Base-by-base conservation (phyloP, 2,888 invertebrate genomes). In the Heliconius erato region DNA sequence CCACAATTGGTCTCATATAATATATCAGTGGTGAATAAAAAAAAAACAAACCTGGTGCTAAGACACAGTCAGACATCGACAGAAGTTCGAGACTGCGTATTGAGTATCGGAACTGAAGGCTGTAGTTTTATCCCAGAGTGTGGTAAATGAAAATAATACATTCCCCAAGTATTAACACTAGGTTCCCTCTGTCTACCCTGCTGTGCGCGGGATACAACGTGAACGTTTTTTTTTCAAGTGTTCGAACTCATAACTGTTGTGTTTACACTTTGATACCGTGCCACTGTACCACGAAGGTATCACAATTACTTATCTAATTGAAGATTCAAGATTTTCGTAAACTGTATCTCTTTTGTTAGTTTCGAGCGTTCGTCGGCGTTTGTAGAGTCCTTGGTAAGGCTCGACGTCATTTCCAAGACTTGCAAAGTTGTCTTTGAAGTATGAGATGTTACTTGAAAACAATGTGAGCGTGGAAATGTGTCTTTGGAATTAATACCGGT, bases 271-370 rank as follows among this genome's bases (percentile, higher is more conserved):
- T 16, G 49, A 16, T 16, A 16, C 16, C 16, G 16, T 49, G 1
- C 16, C 49, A 28, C 28, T 28, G 28, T 28, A 28, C 28, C 28
- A 63, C 63, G n/a, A 63, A 11, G n/a, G 63, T 49, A 26, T 49
- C 28, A 3, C 12, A 9, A 26, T 28, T 74, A 54, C 23, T 16
- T 74, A 16, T 59, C 28, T 59, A 74, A 74, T 59, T 74, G 3
- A 54, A 35, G 59, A 63, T 54, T 35, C 74, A 59, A 5, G n/a
- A 59, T 63, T 76, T 76, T 76, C 76, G n/a, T 76, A 76, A 76
- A 76, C 35, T 63, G 76, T 63, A 76, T 76, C n/a, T 63, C 76
- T 76, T 76, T 76, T 76, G 76, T 76, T 76, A 76, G 32, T n/a
- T 59, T 63, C 59, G n/a, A 59, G 63, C n/a, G 74, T 14, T 59